Evolutionary conservation across 1,140 invertebrate species (phyloP).

Genomic region (Camponotus pennsylvanicus): DNA sequence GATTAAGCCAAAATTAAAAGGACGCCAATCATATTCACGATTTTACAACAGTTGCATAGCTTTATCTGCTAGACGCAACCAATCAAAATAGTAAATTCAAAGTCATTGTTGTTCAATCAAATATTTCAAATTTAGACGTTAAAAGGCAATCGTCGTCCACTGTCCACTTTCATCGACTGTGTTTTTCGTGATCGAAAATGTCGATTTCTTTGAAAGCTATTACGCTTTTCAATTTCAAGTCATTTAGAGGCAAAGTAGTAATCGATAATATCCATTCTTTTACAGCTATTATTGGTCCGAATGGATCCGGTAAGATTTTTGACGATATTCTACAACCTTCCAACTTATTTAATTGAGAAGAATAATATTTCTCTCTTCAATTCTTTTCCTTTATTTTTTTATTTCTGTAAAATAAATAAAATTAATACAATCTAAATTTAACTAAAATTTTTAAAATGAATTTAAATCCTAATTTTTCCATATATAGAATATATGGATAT

Average conservation of each 20-base stretch:
- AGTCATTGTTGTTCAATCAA: too few species aligned
- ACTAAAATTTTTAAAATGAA: neutral
- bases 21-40: too few species aligned
- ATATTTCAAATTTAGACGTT: neutral
- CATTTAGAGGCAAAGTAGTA: conserved; percentile 94
- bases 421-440: too few species aligned
- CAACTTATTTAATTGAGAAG: neutral
- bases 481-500: neutral
- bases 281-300: conserved; percentile 98
- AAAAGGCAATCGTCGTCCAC: neutral
- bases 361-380: neutral
- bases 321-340: neutral
- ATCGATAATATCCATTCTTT: conserved; percentile 98
- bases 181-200: neutral
- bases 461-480: conserved; percentile 25
- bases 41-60: too few species aligned
- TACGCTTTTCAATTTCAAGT: conserved; percentile 99
- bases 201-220: conserved; percentile 92
- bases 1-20: too few species aligned
- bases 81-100: too few species aligned
- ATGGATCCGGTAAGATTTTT: conserved; percentile 94
- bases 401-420: conserved; percentile 1
- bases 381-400: neutral
- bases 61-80: too few species aligned
- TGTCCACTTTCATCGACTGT: neutral